Evolutionary conservation across 2,888 invertebrate genomes (phyloP).

Genomic region (Criorhina ranunculi): DNA sequence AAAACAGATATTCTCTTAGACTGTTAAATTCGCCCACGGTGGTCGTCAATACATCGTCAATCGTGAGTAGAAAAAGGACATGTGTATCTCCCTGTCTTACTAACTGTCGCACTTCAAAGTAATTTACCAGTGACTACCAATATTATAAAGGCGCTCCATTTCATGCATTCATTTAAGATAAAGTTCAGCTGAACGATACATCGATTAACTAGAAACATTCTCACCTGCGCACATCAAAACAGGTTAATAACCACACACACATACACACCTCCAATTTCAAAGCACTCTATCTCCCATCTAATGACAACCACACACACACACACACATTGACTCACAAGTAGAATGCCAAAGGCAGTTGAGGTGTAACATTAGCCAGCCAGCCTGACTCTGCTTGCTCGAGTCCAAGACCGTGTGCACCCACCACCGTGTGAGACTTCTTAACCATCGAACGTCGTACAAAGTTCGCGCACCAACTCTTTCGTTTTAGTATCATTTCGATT

Average conservation of each 20-base stretch:
- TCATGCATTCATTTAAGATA: background rate
- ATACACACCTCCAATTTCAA: slow-evolving; percentile 9
- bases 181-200: slow-evolving; percentile 16
- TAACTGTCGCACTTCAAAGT: no score
- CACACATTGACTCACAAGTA: slow-evolving; percentile 5
- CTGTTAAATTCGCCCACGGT: no score
- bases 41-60: no score
- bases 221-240: slow-evolving; percentile 60
- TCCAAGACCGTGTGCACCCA: slow-evolving; percentile 54
- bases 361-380: slow-evolving; percentile 70
- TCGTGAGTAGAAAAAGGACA: no score
- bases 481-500: slow-evolving; percentile 79
- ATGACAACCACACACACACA: slow-evolving; percentile 33
- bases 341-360: slow-evolving; percentile 63
- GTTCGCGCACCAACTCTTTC: slow-evolving; percentile 80
- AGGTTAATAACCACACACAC: slow-evolving; percentile 39
- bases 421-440: slow-evolving; percentile 51
- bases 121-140: no score
- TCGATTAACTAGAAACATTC: background rate
- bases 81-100: no score
- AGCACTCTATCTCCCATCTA: slow-evolving; percentile 65
- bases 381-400: slow-evolving; percentile 56
- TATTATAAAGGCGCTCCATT: no score
- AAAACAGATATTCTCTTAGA: no score
- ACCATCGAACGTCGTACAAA: slow-evolving; percentile 30